Percentiles rank a stretch among this genome's conserved stretches.
These are phyloP conservation scores for Sebastes melanostomus DNA, from an alignment of 2,797 vertebrate species.

Conservation along the genomic window DNA sequence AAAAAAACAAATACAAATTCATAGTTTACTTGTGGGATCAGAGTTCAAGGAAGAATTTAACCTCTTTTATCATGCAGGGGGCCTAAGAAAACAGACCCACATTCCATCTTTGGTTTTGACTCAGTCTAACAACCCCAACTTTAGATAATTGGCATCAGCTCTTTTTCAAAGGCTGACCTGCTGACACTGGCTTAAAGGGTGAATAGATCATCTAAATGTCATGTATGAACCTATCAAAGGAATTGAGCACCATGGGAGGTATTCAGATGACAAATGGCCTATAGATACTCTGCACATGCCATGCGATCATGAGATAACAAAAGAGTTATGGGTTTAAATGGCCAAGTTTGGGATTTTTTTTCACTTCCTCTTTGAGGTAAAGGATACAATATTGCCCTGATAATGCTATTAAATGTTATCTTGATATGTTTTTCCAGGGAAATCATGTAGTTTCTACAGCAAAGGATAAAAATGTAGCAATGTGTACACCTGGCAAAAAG, in stretches of 20 bases:
- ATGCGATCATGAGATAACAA: not conserved
- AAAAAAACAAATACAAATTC: not conserved
- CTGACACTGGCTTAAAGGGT: not conserved
- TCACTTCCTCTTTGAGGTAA: not conserved
- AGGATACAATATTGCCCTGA: not conserved
- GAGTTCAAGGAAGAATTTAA: not conserved
- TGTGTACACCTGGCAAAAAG: not conserved
- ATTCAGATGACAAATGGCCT: not conserved
- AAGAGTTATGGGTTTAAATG: not conserved
- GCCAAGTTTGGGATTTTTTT: not conserved
- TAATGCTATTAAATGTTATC: not conserved
- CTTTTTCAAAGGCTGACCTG: constrained; percentile 19
- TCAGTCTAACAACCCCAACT: not conserved
- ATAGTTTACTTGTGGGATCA: not conserved
- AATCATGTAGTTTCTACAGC: not conserved
- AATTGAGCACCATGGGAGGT: not conserved
- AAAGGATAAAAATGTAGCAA: not conserved
- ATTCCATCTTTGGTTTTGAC: constrained; percentile 2
- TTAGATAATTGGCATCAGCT: constrained; percentile 4
- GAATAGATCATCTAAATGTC: not conserved
- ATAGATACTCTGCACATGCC: not conserved
- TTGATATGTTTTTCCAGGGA: not conserved
- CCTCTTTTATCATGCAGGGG: not conserved
- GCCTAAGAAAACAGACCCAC: constrained; percentile 11
- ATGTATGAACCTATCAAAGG: not conserved